These are phyloP conservation scores for Pelecanoides urinatrix DNA, from an alignment of 2,113 vertebrate species.

Conservation along the genomic window DNA sequence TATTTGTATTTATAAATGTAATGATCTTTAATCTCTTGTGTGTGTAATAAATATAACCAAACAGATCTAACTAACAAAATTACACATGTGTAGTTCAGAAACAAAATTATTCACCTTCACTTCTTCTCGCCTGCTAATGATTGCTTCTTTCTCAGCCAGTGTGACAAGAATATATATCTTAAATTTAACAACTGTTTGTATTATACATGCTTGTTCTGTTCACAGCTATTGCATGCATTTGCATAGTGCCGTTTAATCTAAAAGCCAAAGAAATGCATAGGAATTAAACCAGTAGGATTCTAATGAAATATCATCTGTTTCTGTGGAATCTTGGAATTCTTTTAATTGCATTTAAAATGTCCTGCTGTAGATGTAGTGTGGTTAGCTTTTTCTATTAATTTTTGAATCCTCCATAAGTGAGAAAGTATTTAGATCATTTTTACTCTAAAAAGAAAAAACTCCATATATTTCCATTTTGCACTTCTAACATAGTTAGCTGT, in stretches of 20 bases:
- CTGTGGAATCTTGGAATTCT: not conserved
- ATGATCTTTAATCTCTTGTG: not conserved
- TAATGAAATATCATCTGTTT: not conserved
- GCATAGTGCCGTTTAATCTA: not conserved
- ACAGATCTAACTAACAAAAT: not conserved
- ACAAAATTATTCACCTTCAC: not conserved
- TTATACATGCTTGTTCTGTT: not conserved
- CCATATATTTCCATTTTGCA: not conserved
- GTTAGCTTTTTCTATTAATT: not conserved
- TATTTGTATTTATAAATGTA: rapidly evolving
- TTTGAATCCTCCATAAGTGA: not conserved
- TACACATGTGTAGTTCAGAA: not conserved
- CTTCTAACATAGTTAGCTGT: not conserved
- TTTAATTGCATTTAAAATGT: not conserved
- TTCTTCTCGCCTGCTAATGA: not conserved
- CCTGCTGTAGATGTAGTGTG: not conserved
- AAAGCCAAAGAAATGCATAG: not conserved
- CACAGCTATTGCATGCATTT: rapidly evolving
- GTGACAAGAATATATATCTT: not conserved
- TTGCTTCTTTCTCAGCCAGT: not conserved
- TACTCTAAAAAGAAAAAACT: not conserved
- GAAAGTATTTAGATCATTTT: not conserved
- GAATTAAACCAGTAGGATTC: not conserved
- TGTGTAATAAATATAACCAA: not conserved
- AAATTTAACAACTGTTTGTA: not conserved